Conservation (phyloP, 23 tunicate genomes). For the Clavelina lepadiformis region DNA sequence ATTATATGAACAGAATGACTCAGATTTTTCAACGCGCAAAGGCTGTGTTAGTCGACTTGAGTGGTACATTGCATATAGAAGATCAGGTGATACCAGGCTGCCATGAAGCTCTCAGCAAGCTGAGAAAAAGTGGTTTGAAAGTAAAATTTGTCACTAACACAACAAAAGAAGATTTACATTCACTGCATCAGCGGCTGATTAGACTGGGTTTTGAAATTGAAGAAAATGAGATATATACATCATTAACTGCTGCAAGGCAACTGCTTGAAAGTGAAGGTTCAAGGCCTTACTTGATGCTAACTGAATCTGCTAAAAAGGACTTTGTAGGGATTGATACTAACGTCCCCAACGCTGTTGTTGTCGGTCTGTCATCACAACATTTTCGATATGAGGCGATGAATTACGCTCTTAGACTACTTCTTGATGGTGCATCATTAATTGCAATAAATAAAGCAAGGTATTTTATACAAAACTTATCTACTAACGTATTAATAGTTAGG, state of each 20-base stretch:
- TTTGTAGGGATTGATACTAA: constrained; percentile 39
- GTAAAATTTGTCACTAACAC: constrained; percentile 77
- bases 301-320: constrained; percentile 71
- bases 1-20: too few relatives aligned
- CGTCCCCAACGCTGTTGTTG: constrained; percentile 66
- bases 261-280: neutral
- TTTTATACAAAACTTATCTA: too few relatives aligned
- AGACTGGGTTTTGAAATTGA: constrained; percentile 32
- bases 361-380: constrained; percentile 64
- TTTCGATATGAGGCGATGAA: constrained; percentile 58
- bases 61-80: constrained; percentile 75
- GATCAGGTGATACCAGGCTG: constrained; percentile 40
- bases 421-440: constrained; percentile 54
- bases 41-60: constrained; percentile 64
- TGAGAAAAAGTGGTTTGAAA: constrained; percentile 15
- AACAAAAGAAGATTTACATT: constrained; percentile 51
- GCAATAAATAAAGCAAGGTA: constrained; percentile 88
- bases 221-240: constrained; percentile 53
- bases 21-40: constrained; percentile 9
- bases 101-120: constrained; percentile 34
- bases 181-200: constrained; percentile 31
- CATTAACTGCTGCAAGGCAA: constrained; percentile 41
- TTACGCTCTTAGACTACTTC: constrained; percentile 36
- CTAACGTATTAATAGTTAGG: too few relatives aligned
- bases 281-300: constrained; percentile 57